phyloP scores from a whole-genome alignment of 2,888 invertebrate species.

The Dicranocentrus wangi region DNA sequence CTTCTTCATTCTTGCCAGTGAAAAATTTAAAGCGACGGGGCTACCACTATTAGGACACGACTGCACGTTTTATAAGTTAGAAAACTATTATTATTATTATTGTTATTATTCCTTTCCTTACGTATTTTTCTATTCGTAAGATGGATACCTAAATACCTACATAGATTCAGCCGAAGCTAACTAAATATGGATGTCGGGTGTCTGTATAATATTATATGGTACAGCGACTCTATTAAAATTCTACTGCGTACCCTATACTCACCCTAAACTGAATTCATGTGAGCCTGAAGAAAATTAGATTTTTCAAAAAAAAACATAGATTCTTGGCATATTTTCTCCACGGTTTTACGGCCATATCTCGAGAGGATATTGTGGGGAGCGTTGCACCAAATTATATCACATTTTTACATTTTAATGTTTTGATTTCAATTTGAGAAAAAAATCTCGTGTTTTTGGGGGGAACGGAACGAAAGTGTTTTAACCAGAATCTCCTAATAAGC shows the following conservation, averaged over 20 bases:
- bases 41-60: constrained; percentile 44
- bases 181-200: background rate
- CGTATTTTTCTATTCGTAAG: constrained; percentile 1
- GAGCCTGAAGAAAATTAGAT: background rate
- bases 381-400: background rate
- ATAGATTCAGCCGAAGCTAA: background rate
- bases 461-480: constrained; percentile 32
- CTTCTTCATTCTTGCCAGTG: background rate
- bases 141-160: background rate
- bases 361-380: background rate
- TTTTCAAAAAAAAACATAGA: background rate
- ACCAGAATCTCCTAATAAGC: constrained; percentile 43
- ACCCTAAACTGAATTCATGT: background rate
- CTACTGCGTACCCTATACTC: constrained; percentile 1
- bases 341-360: background rate
- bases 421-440: background rate
- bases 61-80: constrained; percentile 24
- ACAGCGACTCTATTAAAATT: constrained; percentile 23
- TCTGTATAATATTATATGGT: background rate
- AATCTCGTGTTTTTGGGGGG: background rate
- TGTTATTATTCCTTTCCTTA: too few species aligned
- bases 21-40: constrained; percentile 44
- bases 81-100: constrained; percentile 15
- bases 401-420: constrained; percentile 8
- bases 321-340: constrained; percentile 40